phyloP scores from a whole-genome alignment of 2,797 vertebrate genomes.

The Sebastes alutus region DNA sequence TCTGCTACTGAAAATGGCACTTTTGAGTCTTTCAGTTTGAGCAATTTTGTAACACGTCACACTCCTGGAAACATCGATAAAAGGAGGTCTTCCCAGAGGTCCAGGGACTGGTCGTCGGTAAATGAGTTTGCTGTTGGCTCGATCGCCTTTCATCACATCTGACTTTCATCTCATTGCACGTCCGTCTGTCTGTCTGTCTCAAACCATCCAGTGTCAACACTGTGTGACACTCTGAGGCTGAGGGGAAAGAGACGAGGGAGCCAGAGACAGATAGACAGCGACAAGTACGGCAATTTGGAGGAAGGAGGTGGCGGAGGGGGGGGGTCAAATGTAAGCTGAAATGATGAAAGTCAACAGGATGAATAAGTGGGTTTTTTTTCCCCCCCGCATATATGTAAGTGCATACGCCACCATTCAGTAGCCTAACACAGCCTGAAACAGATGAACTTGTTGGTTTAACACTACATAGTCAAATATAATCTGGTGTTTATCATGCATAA shows the following conservation, averaged over 20 bases:
- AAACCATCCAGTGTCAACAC: conserved; percentile 50
- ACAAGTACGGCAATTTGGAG: conserved; percentile 39
- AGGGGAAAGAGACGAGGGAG: conserved; percentile 48
- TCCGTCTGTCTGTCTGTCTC: conserved; percentile 45
- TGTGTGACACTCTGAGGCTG: conserved; percentile 51
- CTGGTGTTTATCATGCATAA: not conserved
- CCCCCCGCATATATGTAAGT: not conserved
- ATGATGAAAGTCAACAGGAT: conserved; percentile 13
- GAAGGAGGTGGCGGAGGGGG: not conserved
- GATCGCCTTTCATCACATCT: conserved; percentile 63
- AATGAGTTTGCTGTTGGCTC: conserved; percentile 59
- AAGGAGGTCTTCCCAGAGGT: conserved; percentile 17
- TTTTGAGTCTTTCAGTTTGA: not conserved
- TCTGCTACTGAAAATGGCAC: not conserved
- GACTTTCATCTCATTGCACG: conserved; percentile 57
- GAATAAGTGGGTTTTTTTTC: not conserved
- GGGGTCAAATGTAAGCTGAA: conserved; percentile 3
- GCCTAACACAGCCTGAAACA: too few species aligned
- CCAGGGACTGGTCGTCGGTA: conserved; percentile 1
- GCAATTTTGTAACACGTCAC: not conserved
- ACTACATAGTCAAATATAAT: not conserved
- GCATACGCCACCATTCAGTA: not conserved
- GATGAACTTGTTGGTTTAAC: not conserved
- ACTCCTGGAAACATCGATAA: conserved; percentile 16
- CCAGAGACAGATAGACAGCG: conserved; percentile 29